A percentile compares a stretch with the other conserved stretches of the same genome.
phyloP scores from a whole-genome alignment of 2,888 invertebrate genomes.

The Agapostemon virescens region DNA sequence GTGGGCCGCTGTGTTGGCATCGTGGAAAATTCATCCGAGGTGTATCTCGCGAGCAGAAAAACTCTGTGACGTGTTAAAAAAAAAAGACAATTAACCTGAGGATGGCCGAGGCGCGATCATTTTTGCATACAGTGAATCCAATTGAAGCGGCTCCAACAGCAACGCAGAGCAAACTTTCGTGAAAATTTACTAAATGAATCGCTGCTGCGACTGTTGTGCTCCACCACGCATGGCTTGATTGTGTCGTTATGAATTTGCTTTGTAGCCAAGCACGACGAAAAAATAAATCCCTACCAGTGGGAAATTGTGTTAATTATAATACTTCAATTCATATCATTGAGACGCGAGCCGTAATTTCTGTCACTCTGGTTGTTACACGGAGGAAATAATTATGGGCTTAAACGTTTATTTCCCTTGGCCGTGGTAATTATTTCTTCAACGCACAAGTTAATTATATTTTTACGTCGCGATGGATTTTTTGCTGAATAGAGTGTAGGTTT shows the following conservation, averaged over 20 bases:
- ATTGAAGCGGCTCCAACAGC: slow-evolving; percentile 5
- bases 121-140: slow-evolving; percentile 13
- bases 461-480: neutral
- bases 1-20: too few species aligned
- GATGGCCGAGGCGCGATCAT: slow-evolving; percentile 7
- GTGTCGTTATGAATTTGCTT: slow-evolving; percentile 45
- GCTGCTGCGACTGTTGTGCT: neutral
- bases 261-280: neutral
- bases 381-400: neutral
- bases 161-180: slow-evolving; percentile 37
- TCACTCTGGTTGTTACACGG: neutral
- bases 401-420: neutral
- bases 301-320: slow-evolving; percentile 34
- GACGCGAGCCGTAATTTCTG: neutral
- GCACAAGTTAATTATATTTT: neutral
- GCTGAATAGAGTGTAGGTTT: neutral
- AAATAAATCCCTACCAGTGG: slow-evolving; percentile 12
- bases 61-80: slow-evolving; percentile 4
- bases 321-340: slow-evolving; percentile 15
- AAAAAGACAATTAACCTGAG: neutral
- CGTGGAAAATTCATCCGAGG: neutral
- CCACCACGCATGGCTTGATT: slow-evolving; percentile 26
- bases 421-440: neutral
- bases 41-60: neutral
- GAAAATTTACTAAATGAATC: slow-evolving; percentile 44